Percentiles rank a stretch among this genome's conserved stretches.
phyloP scores from a whole-genome alignment of 1,140 invertebrate species.

The Condylostylus longicornis region DNA sequence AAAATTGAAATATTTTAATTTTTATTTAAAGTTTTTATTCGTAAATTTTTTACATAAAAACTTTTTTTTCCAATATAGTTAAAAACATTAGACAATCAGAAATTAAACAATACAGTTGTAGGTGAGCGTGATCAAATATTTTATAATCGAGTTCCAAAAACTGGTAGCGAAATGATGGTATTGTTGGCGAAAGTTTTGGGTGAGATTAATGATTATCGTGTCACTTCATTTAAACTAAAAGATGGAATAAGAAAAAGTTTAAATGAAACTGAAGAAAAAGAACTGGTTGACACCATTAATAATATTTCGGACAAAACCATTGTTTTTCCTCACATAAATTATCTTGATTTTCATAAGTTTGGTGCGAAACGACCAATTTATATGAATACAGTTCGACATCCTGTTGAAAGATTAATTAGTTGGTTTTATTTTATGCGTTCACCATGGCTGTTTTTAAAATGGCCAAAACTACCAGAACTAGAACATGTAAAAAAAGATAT shows the following conservation, averaged over 20 bases:
- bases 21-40: too few species aligned
- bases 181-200: too few species aligned
- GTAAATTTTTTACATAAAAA: too few species aligned
- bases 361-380: constrained; percentile 62
- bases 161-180: too few species aligned
- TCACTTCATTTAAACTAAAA: constrained; percentile 16
- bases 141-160: too few species aligned
- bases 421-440: constrained; percentile 68
- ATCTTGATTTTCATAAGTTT: constrained; percentile 60
- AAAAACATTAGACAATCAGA: too few species aligned
- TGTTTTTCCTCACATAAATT: constrained; percentile 48
- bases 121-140: too few species aligned
- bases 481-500: constrained; percentile 82
- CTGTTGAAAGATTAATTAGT: constrained; percentile 69
- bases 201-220: too few species aligned
- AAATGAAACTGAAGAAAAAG: constrained; percentile 47
- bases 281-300: constrained; percentile 24
- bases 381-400: constrained; percentile 70
- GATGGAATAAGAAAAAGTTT: not conserved
- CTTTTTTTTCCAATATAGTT: too few species aligned
- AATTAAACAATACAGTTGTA: too few species aligned
- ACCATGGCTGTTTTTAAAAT: constrained; percentile 46
- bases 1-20: too few species aligned
- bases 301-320: constrained; percentile 21
- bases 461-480: constrained; percentile 58